Percentiles rank a stretch among this genome's conserved stretches.
These are phyloP conservation scores for Stictonetta naevosa DNA, from an alignment of 2,113 vertebrate genomes.

Conservation along the genomic window DNA sequence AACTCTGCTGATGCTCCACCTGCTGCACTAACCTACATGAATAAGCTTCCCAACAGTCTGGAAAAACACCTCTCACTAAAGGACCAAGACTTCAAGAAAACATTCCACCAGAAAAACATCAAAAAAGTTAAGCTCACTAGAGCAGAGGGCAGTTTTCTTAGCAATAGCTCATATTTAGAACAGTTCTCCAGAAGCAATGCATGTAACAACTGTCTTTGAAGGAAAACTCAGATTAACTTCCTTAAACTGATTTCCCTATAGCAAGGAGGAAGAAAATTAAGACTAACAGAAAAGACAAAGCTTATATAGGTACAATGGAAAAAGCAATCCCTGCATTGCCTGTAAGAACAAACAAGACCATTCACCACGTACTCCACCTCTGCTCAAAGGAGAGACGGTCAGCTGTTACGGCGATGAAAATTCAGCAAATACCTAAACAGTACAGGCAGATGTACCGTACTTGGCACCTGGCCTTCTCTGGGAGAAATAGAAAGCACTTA, in stretches of 20 bases:
- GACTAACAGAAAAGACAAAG: neutral
- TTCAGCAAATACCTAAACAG: neutral
- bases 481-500: neutral
- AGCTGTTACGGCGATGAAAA: neutral
- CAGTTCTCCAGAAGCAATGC: neutral
- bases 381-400: neutral
- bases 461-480: neutral
- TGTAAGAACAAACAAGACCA: neutral
- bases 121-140: neutral
- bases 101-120: neutral
- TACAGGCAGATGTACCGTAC: neutral
- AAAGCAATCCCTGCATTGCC: neutral
- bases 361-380: neutral
- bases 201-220: neutral
- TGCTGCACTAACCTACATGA: neutral
- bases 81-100: neutral
- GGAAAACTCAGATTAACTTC: neutral
- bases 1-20: neutral
- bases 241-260: neutral
- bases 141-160: neutral
- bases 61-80: neutral
- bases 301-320: neutral
- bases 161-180: neutral
- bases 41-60: neutral
- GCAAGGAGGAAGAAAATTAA: neutral